phyloP scores from a whole-genome alignment of 2,797 vertebrate species.

The Melopsittacus undulatus region DNA sequence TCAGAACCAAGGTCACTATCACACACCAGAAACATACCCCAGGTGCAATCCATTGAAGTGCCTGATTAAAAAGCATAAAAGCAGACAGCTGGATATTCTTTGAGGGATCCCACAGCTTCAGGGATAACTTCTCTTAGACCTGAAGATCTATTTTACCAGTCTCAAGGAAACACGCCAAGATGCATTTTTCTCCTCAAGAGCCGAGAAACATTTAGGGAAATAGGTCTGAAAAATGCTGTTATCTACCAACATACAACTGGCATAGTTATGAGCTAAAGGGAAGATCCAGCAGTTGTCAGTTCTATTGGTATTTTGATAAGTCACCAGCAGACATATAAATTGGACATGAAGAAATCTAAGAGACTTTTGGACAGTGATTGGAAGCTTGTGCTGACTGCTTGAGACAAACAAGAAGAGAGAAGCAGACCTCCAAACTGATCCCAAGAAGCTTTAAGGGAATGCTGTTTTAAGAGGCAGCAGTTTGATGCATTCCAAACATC shows the following conservation, averaged over 20 bases:
- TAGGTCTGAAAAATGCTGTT: background rate
- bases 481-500: background rate
- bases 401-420: background rate
- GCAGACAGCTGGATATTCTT: background rate
- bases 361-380: background rate
- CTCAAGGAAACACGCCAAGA: background rate
- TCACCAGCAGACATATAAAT: background rate
- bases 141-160: background rate
- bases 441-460: background rate
- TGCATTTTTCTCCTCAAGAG: background rate
- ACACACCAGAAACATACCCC: background rate
- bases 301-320: background rate
- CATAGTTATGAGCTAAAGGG: background rate
- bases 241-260: background rate
- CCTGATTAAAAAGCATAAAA: conserved; percentile 4
- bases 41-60: background rate
- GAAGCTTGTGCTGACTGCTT: background rate
- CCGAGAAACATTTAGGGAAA: background rate
- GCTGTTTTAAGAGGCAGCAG: background rate
- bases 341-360: background rate
- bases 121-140: background rate
- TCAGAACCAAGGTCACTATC: conserved; percentile 16
- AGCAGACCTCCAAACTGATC: background rate
- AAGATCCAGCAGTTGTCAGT: background rate
- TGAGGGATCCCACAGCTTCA: background rate